These are phyloP conservation scores for Epizoanthus ramosus DNA, from an alignment of 92 coral and sea anemone species.

Conservation along the genomic window DNA sequence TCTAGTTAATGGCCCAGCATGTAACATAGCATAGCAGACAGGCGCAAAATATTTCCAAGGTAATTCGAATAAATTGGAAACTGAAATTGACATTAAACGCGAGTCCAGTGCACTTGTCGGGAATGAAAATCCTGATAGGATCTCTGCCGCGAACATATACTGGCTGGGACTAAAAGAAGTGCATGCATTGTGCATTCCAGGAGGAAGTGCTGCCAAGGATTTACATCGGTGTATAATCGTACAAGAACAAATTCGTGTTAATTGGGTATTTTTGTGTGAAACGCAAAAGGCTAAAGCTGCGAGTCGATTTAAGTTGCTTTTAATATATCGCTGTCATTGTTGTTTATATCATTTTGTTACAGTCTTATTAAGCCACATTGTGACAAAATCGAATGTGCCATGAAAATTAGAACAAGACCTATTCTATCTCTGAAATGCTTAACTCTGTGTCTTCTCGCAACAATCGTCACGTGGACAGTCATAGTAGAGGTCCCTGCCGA, in stretches of 20 bases:
- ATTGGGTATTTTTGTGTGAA: neutral
- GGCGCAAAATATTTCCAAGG: conserved; percentile 36
- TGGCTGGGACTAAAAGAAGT: no score
- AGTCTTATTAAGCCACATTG: neutral
- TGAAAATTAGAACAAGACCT: neutral
- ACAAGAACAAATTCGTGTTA: no score
- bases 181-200: no score
- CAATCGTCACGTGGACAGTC: conserved; percentile 4
- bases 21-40: conserved; percentile 12
- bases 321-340: neutral
- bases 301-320: neutral
- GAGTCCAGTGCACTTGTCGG: neutral
- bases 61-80: conserved; percentile 5
- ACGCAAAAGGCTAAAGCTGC: neutral
- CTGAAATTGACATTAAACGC: neutral
- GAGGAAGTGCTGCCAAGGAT: no score
- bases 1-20: neutral
- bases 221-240: no score
- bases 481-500: neutral
- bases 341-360: neutral
- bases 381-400: neutral
- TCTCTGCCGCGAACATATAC: neutral
- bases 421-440: neutral
- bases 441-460: neutral
- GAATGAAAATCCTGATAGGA: neutral